Evolutionary conservation across 2,888 invertebrate species (phyloP), one percentile per base, ranked within the genome.

Genomic region (Chloroclysta siterata): DNA sequence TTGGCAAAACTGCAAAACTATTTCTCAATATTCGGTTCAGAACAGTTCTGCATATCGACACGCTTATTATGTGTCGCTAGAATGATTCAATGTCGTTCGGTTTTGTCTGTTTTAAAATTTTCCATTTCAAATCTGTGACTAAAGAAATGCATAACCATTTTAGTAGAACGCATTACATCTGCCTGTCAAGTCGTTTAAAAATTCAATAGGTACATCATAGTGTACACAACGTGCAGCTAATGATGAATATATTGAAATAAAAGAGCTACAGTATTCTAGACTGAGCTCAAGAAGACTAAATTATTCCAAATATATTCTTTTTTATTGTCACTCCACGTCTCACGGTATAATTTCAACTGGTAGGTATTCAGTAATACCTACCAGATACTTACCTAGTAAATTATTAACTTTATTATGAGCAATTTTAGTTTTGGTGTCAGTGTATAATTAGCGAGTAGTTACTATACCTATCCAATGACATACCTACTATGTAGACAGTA

Each of bases 1-100:
- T 56, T 62, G 62, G 62, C 62, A 52, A 22, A 44, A 47, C 42
- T 7, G 5, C 54, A 42, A 53, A 52, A 52, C 29, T 33, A 36
- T 51, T 50, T 50, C 33, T 13, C 14, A 50, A 50, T 50, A 28
- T 28, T 48, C 13, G 8, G 10, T 48, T 22, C n/a, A 48, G 0
- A 3, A 28, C 13, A 17, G 11, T 46, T 46, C 11, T 46, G 46
- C 17, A 46, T 17, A 46, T 10, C 3, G 17, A 17, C 17, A 11
- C 17, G 17, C 15, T 14, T 46, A 46, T 5, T 11, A 2, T 7
- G 2, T 13, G 8, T 44, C 15, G 14, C 15, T 44, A 44, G 0
- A 15, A 15, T 44, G 14, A 44, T 44, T 44, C 44, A 44, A 44
- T 44, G 44, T 7, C 44, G 15, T 44, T 44, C 28, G n/a, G 11